phyloP scores from a whole-genome alignment of 2,797 vertebrate genomes.

The Channa striata region DNA sequence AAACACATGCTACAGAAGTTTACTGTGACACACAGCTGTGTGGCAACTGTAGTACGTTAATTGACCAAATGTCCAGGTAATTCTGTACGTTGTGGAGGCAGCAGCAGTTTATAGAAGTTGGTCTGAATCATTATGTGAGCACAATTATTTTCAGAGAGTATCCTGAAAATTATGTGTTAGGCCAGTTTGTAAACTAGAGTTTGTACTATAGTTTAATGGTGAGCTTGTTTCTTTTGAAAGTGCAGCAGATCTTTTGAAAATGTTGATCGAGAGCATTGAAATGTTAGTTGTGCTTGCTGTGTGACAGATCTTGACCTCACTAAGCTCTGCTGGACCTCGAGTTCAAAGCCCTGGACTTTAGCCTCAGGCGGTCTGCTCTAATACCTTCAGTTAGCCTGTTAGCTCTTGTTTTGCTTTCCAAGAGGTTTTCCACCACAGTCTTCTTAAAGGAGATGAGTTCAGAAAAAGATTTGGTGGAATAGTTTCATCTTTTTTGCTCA shows the following conservation, averaged over 20 bases:
- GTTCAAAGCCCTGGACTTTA: slow-evolving; percentile 80
- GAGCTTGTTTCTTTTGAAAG: too few relatives aligned
- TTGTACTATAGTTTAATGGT: background rate
- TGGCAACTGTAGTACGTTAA: background rate
- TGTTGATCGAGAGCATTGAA: slow-evolving; percentile 17
- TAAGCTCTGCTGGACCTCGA: slow-evolving; percentile 71
- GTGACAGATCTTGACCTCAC: slow-evolving; percentile 74
- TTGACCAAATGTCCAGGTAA: slow-evolving; percentile 1
- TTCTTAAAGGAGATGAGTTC: slow-evolving; percentile 1
- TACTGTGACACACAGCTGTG: slow-evolving; percentile 1
- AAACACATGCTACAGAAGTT: slow-evolving; percentile 12
- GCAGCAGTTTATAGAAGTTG: background rate
- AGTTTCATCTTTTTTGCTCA: slow-evolving; percentile 2
- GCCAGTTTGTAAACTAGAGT: background rate
- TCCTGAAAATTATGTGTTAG: background rate
- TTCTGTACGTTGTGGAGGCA: background rate
- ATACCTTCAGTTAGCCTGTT: slow-evolving; percentile 89
- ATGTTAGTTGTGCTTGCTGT: slow-evolving; percentile 57
- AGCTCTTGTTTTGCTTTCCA: slow-evolving; percentile 80
- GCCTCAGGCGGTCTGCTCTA: slow-evolving; percentile 89
- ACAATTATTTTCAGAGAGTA: background rate
- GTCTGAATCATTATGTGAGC: background rate
- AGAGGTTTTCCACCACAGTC: slow-evolving; percentile 42
- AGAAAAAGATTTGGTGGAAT: slow-evolving; percentile 7
- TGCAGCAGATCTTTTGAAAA: slow-evolving; percentile 22